Base-by-base conservation (phyloP, 2,888 invertebrate genomes). In the Drosophila buzzatii region DNA sequence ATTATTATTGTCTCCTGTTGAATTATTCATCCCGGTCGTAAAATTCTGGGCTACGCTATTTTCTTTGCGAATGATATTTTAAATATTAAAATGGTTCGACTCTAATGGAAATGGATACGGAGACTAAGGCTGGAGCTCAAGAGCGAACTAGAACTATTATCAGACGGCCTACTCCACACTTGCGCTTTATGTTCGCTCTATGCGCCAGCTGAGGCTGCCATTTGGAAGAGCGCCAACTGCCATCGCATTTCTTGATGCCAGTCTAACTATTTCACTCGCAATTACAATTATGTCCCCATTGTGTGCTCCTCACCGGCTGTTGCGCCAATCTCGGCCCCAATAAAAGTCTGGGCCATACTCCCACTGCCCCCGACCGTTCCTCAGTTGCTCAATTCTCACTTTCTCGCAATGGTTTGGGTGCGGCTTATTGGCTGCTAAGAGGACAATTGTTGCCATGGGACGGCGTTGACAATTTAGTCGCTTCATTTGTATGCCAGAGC, bases 1-100 rank as follows among this genome's bases (percentile, higher is more conserved):
- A 81, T 86, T 78, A 82, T 81, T 85, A 78, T 84, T 84, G 82
- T 81, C 71, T 64, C 69, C 75, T 73, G 67, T 57, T 82, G 73
- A 82, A 87, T 84, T 73, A 87, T 82, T 84, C 69, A 87, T 52
- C 27, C 52, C 12, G 42, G 41, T 66, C 57, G 63, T 74, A 66
- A 75, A 66, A 57, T 67, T 66, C 58, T 51, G 49, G 56, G n/a
- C 58, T 56, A 33, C 47, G 67, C 70, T 66, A 68, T 61, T 70
- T 66, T 67, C 70, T 57, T 63, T 70, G 51, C 76, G 67, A 82
- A 83, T 76, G 73, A 77, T 76, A 73, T 73, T 81, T 82, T 83
- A 83, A 82, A 86, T 81, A 81, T 81, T 77, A 76, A 83, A 82
- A 80, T 71, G 67, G 81, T 77, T 75, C 65, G 57, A 58, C 49